Conservation (phyloP, 2,797 vertebrate genomes). For the Spatula clypeata region DNA sequence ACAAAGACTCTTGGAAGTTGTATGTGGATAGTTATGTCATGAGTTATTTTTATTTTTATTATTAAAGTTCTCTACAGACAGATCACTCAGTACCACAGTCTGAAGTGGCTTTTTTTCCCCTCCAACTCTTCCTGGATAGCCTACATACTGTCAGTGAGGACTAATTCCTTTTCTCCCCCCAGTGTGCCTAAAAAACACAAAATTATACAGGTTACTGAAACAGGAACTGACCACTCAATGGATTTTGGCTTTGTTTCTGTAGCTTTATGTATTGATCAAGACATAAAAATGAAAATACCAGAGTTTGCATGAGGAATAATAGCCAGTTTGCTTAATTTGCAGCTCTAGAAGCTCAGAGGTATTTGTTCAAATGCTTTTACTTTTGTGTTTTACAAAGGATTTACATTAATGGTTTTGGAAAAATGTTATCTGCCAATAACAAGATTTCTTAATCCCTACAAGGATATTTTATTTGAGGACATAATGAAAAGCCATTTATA, state of each 20-base stretch:
- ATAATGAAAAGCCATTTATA: neutral
- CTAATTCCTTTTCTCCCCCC: neutral
- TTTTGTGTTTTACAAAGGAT: neutral
- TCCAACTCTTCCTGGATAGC: neutral
- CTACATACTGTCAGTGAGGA: neutral
- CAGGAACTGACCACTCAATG: neutral
- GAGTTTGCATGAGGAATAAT: neutral
- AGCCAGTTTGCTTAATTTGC: neutral
- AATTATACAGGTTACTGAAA: neutral
- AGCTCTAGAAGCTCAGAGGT: neutral
- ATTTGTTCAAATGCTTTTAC: neutral
- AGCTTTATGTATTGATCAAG: neutral
- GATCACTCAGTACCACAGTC: neutral
- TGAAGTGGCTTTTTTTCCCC: neutral
- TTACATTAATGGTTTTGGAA: neutral
- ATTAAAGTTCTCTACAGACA: neutral
- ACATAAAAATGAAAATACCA: neutral
- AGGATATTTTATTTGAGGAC: conserved; percentile 2
- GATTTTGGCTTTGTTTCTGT: neutral
- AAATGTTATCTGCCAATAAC: neutral
- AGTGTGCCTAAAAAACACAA: neutral
- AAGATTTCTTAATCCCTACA: neutral
- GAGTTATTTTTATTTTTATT: neutral
- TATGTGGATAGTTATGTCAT: neutral
- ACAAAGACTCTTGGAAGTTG: neutral